A percentile compares a stretch with the other conserved stretches of the same genome.
Evolutionary conservation across 1,140 invertebrate genomes (phyloP).

Genomic region (Leptopilina boulardi): DNA sequence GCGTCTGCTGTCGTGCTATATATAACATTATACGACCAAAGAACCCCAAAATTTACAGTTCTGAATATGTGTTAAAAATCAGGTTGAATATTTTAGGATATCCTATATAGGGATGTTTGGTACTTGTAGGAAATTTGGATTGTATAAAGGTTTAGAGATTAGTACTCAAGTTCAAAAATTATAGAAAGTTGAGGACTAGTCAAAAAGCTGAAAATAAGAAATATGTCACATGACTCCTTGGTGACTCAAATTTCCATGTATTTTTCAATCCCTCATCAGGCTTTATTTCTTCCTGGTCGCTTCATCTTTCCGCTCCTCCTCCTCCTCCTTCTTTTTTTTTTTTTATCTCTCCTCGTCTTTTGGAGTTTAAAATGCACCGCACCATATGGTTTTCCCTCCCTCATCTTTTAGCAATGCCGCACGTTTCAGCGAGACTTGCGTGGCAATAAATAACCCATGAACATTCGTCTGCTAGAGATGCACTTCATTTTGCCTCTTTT

Average conservation of each 20-base stretch:
- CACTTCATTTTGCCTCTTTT: neutral
- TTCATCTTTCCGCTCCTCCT: constrained; percentile 33
- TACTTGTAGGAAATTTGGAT: no score
- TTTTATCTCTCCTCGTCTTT: constrained; percentile 46
- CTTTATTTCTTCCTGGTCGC: neutral
- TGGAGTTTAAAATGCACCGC: constrained; percentile 55
- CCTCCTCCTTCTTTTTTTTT: no score
- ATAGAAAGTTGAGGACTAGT: constrained; percentile 15
- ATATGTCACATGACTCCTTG: neutral
- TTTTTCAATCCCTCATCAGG: neutral
- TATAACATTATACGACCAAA: constrained; percentile 64
- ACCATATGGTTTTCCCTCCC: constrained; percentile 62
- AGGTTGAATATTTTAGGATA: no score
- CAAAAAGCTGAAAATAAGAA: neutral
- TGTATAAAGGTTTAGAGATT: no score
- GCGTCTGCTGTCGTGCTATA: constrained; percentile 59
- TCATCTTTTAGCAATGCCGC: constrained; percentile 39
- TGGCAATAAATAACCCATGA: constrained; percentile 59
- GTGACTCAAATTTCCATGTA: neutral
- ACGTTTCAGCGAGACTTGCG: constrained; percentile 30
- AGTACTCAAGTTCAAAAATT: no score
- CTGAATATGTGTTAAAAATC: constrained; percentile 38
- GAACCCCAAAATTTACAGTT: constrained; percentile 41
- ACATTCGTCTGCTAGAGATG: constrained; percentile 33
- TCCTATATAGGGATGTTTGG: no score